Evolutionary conservation across 2,888 invertebrate species (phyloP).

Genomic region (Diarsia rubi): DNA sequence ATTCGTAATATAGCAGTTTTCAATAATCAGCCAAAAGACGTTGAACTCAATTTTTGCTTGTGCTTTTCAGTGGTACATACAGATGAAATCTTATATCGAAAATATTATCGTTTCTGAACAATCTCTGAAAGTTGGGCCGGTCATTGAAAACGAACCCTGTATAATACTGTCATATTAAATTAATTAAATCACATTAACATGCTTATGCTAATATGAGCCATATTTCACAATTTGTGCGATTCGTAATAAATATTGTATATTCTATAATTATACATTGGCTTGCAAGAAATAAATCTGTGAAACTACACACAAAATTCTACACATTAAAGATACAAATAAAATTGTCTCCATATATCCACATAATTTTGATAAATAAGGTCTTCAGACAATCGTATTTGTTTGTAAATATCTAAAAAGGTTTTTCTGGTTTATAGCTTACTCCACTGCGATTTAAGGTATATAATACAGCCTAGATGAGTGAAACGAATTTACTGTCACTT

Average conservation of each 20-base stretch:
- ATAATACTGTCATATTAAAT: neutral
- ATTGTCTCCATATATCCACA: constrained; percentile 14
- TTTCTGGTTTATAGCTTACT: constrained; percentile 32
- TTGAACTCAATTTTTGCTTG: no score
- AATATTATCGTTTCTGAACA: no score
- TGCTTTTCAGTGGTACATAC: no score
- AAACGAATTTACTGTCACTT: constrained; percentile 15
- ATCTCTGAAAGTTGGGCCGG: no score
- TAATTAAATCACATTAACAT: neutral
- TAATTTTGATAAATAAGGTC: constrained; percentile 31
- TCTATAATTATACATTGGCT: neutral
- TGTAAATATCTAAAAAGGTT: constrained; percentile 32
- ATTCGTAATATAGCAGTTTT: no score
- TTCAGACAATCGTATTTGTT: constrained; percentile 25
- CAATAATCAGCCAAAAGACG: no score
- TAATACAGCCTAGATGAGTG: constrained; percentile 1
- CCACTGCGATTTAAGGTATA: constrained; percentile 26
- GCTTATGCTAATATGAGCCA: neutral
- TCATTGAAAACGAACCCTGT: no score
- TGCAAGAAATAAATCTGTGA: neutral
- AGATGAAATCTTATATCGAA: no score
- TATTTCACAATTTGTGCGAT: constrained; percentile 7
- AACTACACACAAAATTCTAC: neutral
- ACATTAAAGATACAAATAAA: constrained; percentile 8
- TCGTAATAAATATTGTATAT: neutral